These are phyloP conservation scores for Acanthosepion esculentum DNA, from an alignment of 2,888 invertebrate species.

Conservation along the genomic window DNA sequence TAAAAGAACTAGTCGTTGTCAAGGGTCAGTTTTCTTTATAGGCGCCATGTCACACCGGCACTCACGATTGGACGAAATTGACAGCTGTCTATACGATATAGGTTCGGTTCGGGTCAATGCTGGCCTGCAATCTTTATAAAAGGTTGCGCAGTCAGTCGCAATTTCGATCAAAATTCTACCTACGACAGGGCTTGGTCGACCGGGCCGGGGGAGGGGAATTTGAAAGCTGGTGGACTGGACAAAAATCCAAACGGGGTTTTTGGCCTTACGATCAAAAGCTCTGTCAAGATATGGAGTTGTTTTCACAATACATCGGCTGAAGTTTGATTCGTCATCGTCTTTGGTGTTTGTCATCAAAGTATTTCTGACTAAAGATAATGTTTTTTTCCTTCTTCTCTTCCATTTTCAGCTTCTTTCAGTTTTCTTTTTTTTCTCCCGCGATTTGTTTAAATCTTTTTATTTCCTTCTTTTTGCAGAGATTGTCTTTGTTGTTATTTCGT, in stretches of 20 bases:
- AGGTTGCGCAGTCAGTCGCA: not conserved
- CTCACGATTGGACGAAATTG: not conserved
- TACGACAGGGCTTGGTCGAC: not conserved
- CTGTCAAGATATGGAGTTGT: not conserved
- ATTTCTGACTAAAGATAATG: not conserved
- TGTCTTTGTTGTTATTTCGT: not conserved
- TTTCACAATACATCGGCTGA: not conserved
- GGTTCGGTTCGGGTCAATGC: not conserved
- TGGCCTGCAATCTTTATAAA: not conserved
- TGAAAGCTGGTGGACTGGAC: not conserved
- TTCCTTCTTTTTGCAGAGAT: no score
- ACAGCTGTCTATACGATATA: constrained; percentile 33
- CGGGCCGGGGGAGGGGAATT: not conserved
- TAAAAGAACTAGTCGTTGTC: not conserved
- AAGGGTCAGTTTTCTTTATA: constrained; percentile 21
- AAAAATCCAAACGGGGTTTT: constrained; percentile 22
- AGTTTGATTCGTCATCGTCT: constrained; percentile 33
- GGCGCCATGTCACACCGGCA: not conserved
- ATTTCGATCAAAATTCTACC: not conserved
- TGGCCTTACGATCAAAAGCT: not conserved
- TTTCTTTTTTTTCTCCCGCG: not conserved
- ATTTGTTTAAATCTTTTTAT: not conserved
- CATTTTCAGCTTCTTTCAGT: not conserved
- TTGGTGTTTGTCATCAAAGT: not conserved
- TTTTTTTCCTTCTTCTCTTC: not conserved